Evolutionary conservation across 2,888 invertebrate genomes (phyloP).

Genomic region (Xestia xanthographa): DNA sequence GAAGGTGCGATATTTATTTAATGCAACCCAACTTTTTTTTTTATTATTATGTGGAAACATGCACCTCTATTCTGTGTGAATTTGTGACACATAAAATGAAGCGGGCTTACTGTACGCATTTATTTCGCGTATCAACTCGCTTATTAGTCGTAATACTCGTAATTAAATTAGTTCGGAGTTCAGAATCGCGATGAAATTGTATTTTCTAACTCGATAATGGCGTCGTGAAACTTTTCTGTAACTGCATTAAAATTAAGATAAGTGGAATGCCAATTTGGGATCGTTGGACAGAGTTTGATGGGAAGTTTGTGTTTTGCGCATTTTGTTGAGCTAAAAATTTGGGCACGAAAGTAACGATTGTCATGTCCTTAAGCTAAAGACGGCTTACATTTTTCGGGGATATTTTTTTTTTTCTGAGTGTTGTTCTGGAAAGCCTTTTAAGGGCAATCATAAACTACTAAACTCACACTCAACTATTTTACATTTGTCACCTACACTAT

Average conservation of each 20-base stretch:
- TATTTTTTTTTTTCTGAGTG: neutral
- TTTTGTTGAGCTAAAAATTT: neutral
- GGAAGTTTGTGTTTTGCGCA: neutral
- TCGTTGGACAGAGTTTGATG: slow-evolving; percentile 8
- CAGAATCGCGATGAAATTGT: slow-evolving; percentile 58
- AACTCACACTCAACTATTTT: neutral
- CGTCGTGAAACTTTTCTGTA: slow-evolving; percentile 56
- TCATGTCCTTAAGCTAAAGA: neutral
- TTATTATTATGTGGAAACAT: neutral
- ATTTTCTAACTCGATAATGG: slow-evolving; percentile 63
- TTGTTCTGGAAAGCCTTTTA: neutral
- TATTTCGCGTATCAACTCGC: slow-evolving; percentile 11
- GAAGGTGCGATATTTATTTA: neutral
- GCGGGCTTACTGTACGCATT: slow-evolving; percentile 30
- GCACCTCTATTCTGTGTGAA: too few species aligned
- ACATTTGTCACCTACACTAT: neutral
- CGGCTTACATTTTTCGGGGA: neutral
- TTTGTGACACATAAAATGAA: neutral
- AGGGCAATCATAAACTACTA: neutral
- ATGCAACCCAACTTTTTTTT: neutral
- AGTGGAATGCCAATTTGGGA: slow-evolving; percentile 35
- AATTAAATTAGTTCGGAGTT: slow-evolving; percentile 66
- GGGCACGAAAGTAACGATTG: neutral
- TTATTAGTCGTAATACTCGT: slow-evolving; percentile 65
- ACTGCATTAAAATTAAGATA: slow-evolving; percentile 62